Evolutionary conservation across 2,888 invertebrate genomes (phyloP), one percentile per base, ranked within the genome.

Genomic region (Leucophenga montana): DNA sequence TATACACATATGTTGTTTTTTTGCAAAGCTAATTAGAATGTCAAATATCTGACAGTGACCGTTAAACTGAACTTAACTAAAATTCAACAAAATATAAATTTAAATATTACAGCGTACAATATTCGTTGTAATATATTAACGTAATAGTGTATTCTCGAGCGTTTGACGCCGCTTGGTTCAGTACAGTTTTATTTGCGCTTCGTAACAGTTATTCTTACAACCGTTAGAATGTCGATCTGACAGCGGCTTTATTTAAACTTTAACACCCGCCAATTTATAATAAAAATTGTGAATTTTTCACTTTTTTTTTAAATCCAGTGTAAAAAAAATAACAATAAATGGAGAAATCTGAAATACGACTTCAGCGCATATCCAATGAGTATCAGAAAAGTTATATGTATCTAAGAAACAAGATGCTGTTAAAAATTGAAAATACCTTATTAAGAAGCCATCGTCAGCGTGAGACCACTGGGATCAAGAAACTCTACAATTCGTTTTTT

Each of bases 401-500:
- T 83, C 78, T 88, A 78, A 84, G 88, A 75, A 88, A 88, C 89
- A 92, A 93, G 88, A 93, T 93, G 93, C 91, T 93, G 86, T 89
- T 93, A 89, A 92, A 92, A 89, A 90, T 93, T 83, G 92, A 93
- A 88, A 93, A 93, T 89, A 92, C 93, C 87, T 91, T 95, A 84
- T 91, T 95, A 72, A 94, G 94, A 88, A 94, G 94, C 87, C 95
- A 94, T 88, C 92, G 95, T 85, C 95, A 95, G 89, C 91, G 94
- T 86, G 95, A 95, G 89, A 94, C 94, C 31, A 95, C 95, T 64
- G 95, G 95, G 73, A 94, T 95, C 86, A 95, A 95, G 90, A 95
- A 95, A 89, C 90, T 95, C 87, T 95, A 95, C 90, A 95, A 95
- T 90, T 95, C 95, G 73, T 95, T 95, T 90, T 95, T 95, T 89